Evolutionary conservation across 2,888 invertebrate species (phyloP).

Genomic region (Phyto melanocephala): DNA sequence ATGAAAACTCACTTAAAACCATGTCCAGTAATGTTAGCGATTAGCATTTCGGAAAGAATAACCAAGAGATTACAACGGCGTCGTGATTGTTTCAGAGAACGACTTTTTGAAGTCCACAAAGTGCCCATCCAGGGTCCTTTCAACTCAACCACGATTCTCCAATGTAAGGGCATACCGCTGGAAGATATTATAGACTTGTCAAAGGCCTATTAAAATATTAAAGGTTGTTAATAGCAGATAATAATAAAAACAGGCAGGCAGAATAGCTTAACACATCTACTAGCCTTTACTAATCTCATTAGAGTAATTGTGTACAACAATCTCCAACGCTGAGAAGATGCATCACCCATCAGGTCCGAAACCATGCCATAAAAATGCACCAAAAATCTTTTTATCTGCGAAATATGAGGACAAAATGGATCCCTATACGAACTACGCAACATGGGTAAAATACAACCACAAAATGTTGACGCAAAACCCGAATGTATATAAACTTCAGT

Average conservation of each 20-base stretch:
- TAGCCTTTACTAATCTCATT: slow-evolving; percentile 71
- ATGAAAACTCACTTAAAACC: slow-evolving; percentile 68
- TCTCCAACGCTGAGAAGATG: slow-evolving; percentile 65
- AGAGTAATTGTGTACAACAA: slow-evolving; percentile 71
- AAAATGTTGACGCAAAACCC: slow-evolving; percentile 70
- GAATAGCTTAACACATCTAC: background rate
- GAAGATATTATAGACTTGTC: slow-evolving; percentile 66
- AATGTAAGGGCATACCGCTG: slow-evolving; percentile 64
- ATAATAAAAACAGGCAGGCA: background rate
- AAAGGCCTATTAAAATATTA: slow-evolving; percentile 68
- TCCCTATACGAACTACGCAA: slow-evolving; percentile 66
- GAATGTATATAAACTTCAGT: slow-evolving; percentile 69
- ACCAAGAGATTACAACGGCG: slow-evolving; percentile 69
- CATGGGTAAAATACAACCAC: slow-evolving; percentile 69
- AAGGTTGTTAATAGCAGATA: background rate
- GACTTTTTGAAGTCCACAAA: slow-evolving; percentile 66
- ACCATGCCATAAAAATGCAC: slow-evolving; percentile 70
- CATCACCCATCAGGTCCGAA: slow-evolving; percentile 64
- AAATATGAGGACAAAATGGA: slow-evolving; percentile 64
- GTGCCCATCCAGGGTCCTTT: slow-evolving; percentile 69
- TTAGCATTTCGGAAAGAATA: slow-evolving; percentile 70
- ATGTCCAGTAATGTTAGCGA: slow-evolving; percentile 66
- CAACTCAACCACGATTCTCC: slow-evolving; percentile 69
- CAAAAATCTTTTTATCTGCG: slow-evolving; percentile 69
- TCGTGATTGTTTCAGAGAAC: slow-evolving; percentile 39